Evolutionary conservation across 2,797 vertebrate genomes (phyloP), one percentile per base, ranked within the genome.

Genomic region (Vultur gryphus): DNA sequence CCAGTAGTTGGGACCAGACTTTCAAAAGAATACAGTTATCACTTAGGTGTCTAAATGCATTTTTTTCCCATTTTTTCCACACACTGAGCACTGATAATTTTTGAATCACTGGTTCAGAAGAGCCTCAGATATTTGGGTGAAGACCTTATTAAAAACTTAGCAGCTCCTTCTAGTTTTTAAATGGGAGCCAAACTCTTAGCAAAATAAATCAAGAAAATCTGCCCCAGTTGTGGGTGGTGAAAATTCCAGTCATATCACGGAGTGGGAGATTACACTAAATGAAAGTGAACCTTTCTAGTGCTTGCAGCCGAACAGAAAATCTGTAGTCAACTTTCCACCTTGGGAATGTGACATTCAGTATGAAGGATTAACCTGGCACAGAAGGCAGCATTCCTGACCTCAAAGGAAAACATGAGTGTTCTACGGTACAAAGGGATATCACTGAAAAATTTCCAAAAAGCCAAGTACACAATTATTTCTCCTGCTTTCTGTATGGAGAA

Each of bases 161-260:
- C 20, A 58, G 9, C 16, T 70, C 20, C 33, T 86, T 73, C 35
- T 84, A 14, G 25, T 18, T 91, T 91, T 89, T 39, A 79, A 72
- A 49, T 29, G 5, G n/a, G 28, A 85, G 43, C 17, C 62, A 73
- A 83, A 54, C 20, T 79, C 46, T 14, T 78, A 73, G 57, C 43
- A 31, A 77, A 85, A 70, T 84, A 66, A 54, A 93, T 5, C 55
- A 62, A 16, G 48, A 79, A 91, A 82, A 62, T 73, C 51, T 83
- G 55, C n/a, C 52, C 25, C 28, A 28, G 41, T 35, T 90, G 71
- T 7, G 25, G 31, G 88, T 84, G 66, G 55, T 95, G 70, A 95
- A 94, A 95, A 95, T 96, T 95, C 85, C 87, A 87, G 57, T 39
- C 51, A 3, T 94, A 83, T 94, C 85, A 89, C 46, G 23, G 59